Evolutionary conservation across 1,140 invertebrate species (phyloP), one percentile per base, ranked within the genome.

Genomic region (Nasonia longicornis): DNA sequence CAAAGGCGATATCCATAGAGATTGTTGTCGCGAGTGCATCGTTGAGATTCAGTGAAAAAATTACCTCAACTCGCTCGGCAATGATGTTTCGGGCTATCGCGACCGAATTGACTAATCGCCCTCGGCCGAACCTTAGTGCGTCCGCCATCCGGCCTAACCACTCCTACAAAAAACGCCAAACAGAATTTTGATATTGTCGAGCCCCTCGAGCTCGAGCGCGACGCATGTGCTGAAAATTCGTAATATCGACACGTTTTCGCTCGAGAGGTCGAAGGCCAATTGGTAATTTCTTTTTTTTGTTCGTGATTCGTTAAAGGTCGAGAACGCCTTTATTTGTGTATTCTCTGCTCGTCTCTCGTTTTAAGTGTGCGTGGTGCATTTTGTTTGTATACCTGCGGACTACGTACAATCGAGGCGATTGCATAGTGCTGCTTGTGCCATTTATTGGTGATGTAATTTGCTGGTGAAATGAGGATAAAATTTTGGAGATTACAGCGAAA

Each of bases 101-200:
- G 77, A 86, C 83, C 69, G 87, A 89, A 90, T 89, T 90, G 76
- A 90, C 85, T 85, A 91, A 89, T 87, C 88, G 86, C 79, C 89
- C 89, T 86, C 86, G 85, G 84, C 85, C 84, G 79, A 90, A 87
- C 88, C 89, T 89, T 86, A 90, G 85, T 76, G 86, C 82, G 83
- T 90, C 87, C 70, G 82, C 82, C 83, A 90, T 82, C 84, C 86
- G 86, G 72, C 84, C 86, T 88, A 91, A 88, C 70, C 87, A 87
- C 78, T 88, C 89, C 89, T 91, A 90, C 77, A 89, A 90, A 89
- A 90, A 86, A 85, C 84, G 81, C 71, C 85, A 84, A 88, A 83
- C 66, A 78, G 67, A 85, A 86, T 86, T 85, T 87, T 86, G 75
- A 87, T 82, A 77, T 72, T 63, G 38, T 48, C 45, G 42, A 29